phyloP scores from a whole-genome alignment of 30 jellyfish, hydroid and myxozoan genomes.

The Catostylus mosaicus region DNA sequence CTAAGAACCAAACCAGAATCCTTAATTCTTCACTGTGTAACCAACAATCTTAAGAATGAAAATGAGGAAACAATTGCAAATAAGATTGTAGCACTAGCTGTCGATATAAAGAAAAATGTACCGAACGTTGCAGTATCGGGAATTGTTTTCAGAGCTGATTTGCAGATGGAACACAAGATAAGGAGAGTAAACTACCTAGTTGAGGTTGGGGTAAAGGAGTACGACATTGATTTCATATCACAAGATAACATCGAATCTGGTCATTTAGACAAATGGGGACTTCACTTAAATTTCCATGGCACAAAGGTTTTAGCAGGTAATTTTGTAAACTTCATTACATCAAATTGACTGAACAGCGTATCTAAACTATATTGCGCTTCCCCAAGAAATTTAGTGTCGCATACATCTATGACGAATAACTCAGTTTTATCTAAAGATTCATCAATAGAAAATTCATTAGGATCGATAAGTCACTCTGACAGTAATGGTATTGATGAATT shows the following conservation, averaged over 20 bases:
- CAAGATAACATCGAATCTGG: conserved; percentile 24
- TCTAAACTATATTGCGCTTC: neutral
- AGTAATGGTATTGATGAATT: conserved; percentile 4
- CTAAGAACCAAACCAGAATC: conserved; percentile 20
- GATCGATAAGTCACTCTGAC: conserved; percentile 2
- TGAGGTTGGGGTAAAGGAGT: conserved; percentile 18
- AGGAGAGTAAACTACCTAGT: conserved; percentile 17
- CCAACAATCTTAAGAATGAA: conserved; percentile 36
- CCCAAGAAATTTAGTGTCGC: neutral
- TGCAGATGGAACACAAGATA: conserved; percentile 27
- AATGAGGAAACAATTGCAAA: conserved; percentile 28
- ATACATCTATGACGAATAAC: neutral
- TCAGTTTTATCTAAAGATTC: conserved; percentile 5
- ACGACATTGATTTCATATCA: conserved; percentile 19
- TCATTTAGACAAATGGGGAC: conserved; percentile 39
- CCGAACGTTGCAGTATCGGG: conserved; percentile 25
- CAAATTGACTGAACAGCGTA: neutral
- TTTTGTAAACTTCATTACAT: conserved; percentile 2
- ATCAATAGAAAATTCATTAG: conserved; percentile 1
- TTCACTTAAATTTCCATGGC: conserved; percentile 19
- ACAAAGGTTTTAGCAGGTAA: conserved; percentile 37
- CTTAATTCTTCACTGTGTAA: conserved; percentile 24
- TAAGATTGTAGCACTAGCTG: conserved; percentile 43
- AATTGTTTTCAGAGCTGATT: conserved; percentile 32
- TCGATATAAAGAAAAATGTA: conserved; percentile 7